Conservation (phyloP, 2,797 vertebrate species). For the Falco rusticolus region DNA sequence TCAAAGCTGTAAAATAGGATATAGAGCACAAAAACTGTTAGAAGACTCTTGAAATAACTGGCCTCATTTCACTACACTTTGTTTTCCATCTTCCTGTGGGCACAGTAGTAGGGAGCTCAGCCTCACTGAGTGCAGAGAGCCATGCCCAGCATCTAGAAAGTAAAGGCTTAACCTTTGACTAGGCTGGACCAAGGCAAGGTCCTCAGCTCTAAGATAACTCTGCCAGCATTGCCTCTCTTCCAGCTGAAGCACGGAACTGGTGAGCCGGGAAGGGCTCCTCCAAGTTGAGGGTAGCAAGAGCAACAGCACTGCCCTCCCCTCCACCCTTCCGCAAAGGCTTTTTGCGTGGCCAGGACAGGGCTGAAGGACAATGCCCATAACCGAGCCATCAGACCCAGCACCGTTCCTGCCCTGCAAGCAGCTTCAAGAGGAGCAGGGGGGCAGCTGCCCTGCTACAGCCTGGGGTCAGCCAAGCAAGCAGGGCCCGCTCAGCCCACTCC, state of each 20-base stretch:
- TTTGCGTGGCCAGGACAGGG: rapidly evolving
- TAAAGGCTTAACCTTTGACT: not conserved
- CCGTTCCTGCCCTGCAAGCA: not conserved
- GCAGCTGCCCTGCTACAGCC: not conserved
- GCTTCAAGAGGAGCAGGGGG: not conserved
- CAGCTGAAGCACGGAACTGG: not conserved
- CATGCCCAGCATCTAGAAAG: not conserved
- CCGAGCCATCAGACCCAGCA: not conserved
- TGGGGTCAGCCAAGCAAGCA: not conserved
- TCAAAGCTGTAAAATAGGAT: conserved; percentile 5
- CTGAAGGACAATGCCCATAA: not conserved
- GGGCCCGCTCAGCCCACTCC: not conserved
- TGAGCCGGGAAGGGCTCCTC: not conserved
- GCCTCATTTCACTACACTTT: conserved; percentile 22
- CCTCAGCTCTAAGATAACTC: not conserved
- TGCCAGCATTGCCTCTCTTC: not conserved
- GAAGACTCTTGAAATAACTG: conserved; percentile 55
- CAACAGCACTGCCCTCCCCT: not conserved
- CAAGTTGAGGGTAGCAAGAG: not conserved
- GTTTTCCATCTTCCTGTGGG: not conserved
- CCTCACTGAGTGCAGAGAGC: not conserved
- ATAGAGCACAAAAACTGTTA: not conserved
- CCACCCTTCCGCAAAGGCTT: not conserved
- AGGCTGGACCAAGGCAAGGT: not conserved
- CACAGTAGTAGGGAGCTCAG: not conserved